A percentile compares a stretch with the other conserved stretches of the same genome.
Evolutionary conservation across 2,888 invertebrate species (phyloP).

Genomic region (Alentia gelatinosa): DNA sequence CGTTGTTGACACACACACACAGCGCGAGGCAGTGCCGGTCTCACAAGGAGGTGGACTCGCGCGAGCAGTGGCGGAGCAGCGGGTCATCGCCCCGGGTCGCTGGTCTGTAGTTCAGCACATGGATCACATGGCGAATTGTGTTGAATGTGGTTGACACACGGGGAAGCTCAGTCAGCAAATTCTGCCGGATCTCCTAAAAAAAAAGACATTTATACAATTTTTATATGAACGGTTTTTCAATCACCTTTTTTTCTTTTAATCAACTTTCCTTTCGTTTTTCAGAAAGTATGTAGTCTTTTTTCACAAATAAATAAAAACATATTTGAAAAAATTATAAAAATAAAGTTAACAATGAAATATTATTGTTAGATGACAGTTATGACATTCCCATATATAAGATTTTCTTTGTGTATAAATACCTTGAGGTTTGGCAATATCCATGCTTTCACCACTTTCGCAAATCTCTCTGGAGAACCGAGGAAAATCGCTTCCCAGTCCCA

Average conservation of each 20-base stretch:
- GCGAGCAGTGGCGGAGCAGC: background rate
- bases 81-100: background rate
- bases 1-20: background rate
- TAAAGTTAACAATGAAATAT: too few species aligned
- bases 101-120: slow-evolving; percentile 24
- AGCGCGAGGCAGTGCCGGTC: background rate
- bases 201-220: background rate
- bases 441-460: slow-evolving; percentile 16
- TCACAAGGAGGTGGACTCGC: slow-evolving; percentile 37
- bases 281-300: too few species aligned
- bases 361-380: too few species aligned
- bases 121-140: background rate
- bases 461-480: slow-evolving; percentile 23
- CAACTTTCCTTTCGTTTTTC: too few species aligned
- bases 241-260: too few species aligned
- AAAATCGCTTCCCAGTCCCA: slow-evolving; percentile 55
- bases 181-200: background rate
- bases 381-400: background rate
- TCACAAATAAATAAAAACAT: background rate
- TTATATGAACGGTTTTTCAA: too few species aligned
- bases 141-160: background rate
- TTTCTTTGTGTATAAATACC: background rate
- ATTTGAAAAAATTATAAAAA: background rate
- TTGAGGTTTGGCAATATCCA: slow-evolving; percentile 47
- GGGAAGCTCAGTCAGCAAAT: background rate